A percentile compares a stretch with the other conserved stretches of the same genome.
phyloP scores from a whole-genome alignment of 2,113 vertebrate genomes.

The Mionectes macconnelli region DNA sequence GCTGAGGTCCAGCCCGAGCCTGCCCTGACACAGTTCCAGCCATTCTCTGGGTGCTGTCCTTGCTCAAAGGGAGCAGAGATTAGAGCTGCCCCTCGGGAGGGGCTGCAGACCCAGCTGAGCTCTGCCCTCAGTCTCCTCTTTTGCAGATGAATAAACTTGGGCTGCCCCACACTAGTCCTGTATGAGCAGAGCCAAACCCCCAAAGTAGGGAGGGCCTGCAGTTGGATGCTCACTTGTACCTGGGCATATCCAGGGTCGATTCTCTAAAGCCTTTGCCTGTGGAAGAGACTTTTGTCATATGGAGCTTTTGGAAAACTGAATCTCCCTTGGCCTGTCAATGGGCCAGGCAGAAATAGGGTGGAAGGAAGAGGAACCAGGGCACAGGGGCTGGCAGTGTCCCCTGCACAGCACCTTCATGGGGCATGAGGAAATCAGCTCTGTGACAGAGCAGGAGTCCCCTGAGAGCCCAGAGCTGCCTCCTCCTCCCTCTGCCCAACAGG shows the following conservation, averaged over 20 bases:
- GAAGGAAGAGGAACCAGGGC: neutral
- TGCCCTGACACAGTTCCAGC: neutral
- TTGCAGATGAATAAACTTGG: neutral
- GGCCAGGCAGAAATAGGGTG: neutral
- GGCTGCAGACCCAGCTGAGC: neutral
- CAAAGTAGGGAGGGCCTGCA: rapidly evolving
- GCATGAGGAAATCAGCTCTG: neutral
- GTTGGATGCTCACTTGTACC: neutral
- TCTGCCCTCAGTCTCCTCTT: neutral
- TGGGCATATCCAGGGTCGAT: rapidly evolving
- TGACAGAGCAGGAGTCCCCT: rapidly evolving
- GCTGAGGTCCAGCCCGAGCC: neutral
- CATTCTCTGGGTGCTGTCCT: rapidly evolving
- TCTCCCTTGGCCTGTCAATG: rapidly evolving
- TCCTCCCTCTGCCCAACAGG: neutral
- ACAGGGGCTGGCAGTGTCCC: neutral
- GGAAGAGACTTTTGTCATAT: neutral
- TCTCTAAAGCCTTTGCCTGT: neutral
- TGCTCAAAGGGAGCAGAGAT: neutral
- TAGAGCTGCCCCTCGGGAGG: rapidly evolving
- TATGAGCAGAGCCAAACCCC: neutral
- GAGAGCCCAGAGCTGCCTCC: neutral
- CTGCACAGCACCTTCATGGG: neutral
- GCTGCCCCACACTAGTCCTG: neutral
- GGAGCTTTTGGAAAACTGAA: neutral